Evolutionary conservation across 2,113 vertebrate species (phyloP).

Genomic region (Burhinus oedicnemus): DNA sequence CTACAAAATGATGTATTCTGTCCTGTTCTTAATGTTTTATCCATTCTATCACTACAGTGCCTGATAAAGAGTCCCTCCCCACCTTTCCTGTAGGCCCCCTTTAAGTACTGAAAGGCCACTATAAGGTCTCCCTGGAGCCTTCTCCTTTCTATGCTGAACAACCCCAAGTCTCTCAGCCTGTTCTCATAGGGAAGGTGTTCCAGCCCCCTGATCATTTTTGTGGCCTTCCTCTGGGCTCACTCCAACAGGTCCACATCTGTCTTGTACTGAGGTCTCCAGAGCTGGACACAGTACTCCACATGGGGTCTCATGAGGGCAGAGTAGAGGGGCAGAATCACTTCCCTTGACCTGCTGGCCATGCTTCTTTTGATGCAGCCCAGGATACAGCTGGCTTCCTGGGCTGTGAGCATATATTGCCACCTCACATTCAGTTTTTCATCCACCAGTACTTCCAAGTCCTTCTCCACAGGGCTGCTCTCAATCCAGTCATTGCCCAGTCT

Average conservation of each 20-base stretch:
- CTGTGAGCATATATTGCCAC: fast-evolving
- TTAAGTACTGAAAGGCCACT: background rate
- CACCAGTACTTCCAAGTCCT: background rate
- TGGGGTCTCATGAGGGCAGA: background rate
- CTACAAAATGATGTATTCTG: background rate
- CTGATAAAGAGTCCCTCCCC: background rate
- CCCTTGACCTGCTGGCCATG: background rate
- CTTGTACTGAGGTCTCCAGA: background rate
- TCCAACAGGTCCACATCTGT: background rate
- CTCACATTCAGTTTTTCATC: background rate
- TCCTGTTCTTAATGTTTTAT: background rate
- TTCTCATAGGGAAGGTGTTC: background rate
- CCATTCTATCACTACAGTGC: background rate
- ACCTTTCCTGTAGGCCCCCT: background rate
- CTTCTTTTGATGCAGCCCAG: background rate
- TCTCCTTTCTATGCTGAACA: background rate
- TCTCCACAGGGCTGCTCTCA: background rate
- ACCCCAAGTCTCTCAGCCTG: background rate
- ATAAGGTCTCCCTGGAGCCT: background rate
- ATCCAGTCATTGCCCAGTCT: background rate
- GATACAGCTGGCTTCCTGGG: no score
- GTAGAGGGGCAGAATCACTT: background rate
- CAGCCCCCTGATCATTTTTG: background rate
- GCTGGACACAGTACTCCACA: background rate
- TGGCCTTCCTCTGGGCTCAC: background rate